Percentiles rank a stretch among this genome's conserved stretches.
These are phyloP conservation scores for Melanchra persicariae DNA, from an alignment of 2,888 invertebrate species.

Conservation along the genomic window DNA sequence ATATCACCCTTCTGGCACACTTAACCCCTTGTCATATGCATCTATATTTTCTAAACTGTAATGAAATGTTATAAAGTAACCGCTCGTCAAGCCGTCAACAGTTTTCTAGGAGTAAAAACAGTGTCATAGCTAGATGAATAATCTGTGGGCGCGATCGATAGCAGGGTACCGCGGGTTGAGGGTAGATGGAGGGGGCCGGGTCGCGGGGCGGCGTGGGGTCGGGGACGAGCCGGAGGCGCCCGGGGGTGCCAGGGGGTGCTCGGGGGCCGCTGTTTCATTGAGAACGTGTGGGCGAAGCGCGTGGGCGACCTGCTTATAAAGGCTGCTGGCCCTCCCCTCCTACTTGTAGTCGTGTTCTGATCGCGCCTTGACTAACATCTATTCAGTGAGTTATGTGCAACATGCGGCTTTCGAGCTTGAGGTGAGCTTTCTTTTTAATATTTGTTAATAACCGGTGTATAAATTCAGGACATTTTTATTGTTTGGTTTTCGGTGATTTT, in stretches of 20 bases:
- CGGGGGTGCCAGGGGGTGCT: constrained; percentile 55
- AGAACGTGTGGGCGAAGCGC: constrained; percentile 92
- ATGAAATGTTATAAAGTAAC: constrained; percentile 37
- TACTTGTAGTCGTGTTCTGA: constrained; percentile 83
- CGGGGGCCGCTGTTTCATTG: constrained; percentile 90
- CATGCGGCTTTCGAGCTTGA: constrained; percentile 81
- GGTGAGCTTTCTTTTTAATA: constrained; percentile 74
- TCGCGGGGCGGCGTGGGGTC: constrained; percentile 69
- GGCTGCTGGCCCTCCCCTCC: constrained; percentile 80
- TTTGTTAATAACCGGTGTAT: constrained; percentile 8
- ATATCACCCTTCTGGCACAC: constrained; percentile 9
- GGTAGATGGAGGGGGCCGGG: constrained; percentile 66
- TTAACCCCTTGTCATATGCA: constrained; percentile 3
- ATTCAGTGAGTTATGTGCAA: constrained; percentile 82
- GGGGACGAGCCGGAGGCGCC: constrained; percentile 12
- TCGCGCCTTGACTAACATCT: constrained; percentile 75
- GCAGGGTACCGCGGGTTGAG: constrained; percentile 77
- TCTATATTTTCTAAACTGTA: constrained; percentile 6
- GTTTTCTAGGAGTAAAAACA: constrained; percentile 69
- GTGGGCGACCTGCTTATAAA: constrained; percentile 89
- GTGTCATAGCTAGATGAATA: constrained; percentile 86
- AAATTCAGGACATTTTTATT: constrained; percentile 12
- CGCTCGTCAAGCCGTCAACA: constrained; percentile 45
- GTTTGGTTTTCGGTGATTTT: neutral
- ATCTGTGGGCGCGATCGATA: constrained; percentile 89